Evolutionary conservation across 2,797 vertebrate species (phyloP).

Genomic region (Melanotaenia nigrans): DNA sequence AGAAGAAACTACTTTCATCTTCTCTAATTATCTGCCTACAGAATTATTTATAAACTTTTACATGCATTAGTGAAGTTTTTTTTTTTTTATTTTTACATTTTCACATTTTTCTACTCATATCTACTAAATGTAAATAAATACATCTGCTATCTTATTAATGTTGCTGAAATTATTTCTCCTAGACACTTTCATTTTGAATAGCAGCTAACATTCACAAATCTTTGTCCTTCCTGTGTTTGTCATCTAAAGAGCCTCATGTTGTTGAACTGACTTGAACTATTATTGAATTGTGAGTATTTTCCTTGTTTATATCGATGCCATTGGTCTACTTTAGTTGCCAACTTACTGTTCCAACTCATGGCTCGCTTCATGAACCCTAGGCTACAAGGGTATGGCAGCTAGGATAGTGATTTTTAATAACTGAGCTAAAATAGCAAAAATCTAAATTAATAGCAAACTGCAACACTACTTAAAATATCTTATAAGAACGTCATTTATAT

Average conservation of each 20-base stretch:
- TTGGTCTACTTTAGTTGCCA: not conserved
- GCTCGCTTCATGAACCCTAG: not conserved
- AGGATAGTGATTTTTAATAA: not conserved
- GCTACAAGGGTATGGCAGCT: not conserved
- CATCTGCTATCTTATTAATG: too few species aligned
- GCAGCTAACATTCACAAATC: not conserved
- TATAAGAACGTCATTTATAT: not conserved
- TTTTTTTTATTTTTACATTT: not conserved
- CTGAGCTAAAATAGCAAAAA: not conserved
- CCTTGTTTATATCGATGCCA: not conserved
- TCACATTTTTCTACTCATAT: not conserved
- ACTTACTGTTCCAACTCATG: not conserved
- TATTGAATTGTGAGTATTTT: not conserved
- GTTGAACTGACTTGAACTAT: not conserved
- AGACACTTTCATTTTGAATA: not conserved
- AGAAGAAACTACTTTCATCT: not conserved
- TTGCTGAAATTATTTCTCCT: too few species aligned
- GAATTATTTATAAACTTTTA: not conserved
- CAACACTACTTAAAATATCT: not conserved
- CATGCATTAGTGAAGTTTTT: too few species aligned
- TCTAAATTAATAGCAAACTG: not conserved
- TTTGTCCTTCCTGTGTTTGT: not conserved
- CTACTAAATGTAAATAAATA: not conserved
- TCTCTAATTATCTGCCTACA: not conserved
- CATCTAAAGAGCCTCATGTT: not conserved